Base-by-base conservation (phyloP, 2,797 vertebrate species). In the Mus caroli region DNA sequence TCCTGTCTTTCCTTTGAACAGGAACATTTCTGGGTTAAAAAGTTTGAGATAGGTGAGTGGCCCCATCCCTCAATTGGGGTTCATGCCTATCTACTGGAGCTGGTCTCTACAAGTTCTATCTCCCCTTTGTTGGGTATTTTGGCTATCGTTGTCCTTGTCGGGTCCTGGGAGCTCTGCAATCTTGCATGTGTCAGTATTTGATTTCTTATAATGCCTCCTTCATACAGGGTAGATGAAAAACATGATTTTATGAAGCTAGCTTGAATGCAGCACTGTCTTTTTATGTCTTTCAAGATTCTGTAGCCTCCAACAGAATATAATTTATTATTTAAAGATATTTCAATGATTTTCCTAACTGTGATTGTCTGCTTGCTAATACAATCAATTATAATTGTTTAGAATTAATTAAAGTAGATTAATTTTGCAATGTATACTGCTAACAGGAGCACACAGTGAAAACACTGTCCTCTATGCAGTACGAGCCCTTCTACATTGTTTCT, bases 191-290 rank as follows among this genome's bases (percentile, higher is more conserved):
- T 67, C 71, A 34, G 80, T 96, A 84, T 95, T 79, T 96, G 82
- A 91, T 89, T 97, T 95, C 31, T 67, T 94, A 26, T 24, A 90
- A 82, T 73, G 24, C 62, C 60, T 71, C 31, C 37, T 94, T 97
- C 88, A 93, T 43, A 76, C 75, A 79, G 43, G 43, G 90, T 56
- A 69, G 90, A 12, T 15, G 93, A 5, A 64, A 52, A 94, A 28
- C 76, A 58, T 77, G 69, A 75, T 73, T 96, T 77, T 83, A 77
- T 71, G 37, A 64, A 11, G 28, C 34, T 34, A 0, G 0, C 24
- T 71, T 64, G 0, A 2, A 1, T 77, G 10, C 2, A 34, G 4
- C 46, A 80, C n/a, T 80, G 7, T 22, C 8, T 73, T 15, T 84
- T 88, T 40, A 6, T 91, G 54, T 50, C 87, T 95, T 92, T 90